Percentiles rank a stretch among this genome's conserved stretches.
Evolutionary conservation across 2,888 invertebrate genomes (phyloP).

Genomic region (Polyploca ridens): DNA sequence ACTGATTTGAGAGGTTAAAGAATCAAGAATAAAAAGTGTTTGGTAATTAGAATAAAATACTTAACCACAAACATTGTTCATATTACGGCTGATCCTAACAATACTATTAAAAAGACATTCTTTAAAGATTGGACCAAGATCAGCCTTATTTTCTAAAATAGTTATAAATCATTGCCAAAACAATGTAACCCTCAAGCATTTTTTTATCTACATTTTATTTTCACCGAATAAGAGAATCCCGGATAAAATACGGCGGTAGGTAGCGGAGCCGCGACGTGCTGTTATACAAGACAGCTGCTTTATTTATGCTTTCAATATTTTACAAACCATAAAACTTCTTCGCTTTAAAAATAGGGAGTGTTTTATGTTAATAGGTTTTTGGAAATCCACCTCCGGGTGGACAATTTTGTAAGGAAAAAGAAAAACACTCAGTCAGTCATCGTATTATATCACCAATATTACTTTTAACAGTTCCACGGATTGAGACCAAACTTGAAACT

Average conservation of each 20-base stretch:
- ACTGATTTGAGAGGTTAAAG: no score
- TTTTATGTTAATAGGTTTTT: conserved; percentile 78
- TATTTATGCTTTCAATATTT: conserved; percentile 83
- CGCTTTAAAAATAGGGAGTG: conserved; percentile 75
- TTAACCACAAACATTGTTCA: no score
- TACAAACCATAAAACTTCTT: conserved; percentile 82
- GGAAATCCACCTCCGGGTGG: conserved; percentile 40
- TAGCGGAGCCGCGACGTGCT: conserved; percentile 72
- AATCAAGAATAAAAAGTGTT: no score
- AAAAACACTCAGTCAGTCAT: no score
- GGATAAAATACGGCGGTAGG: conserved; percentile 77
- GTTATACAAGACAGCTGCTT: conserved; percentile 77
- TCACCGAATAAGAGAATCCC: conserved; percentile 73
- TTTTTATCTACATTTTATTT: conserved; percentile 73
- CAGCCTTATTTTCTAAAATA: background rate
- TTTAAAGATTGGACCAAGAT: no score
- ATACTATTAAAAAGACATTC: no score
- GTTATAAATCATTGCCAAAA: conserved; percentile 25
- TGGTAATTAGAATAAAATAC: no score
- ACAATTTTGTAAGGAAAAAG: conserved; percentile 30
- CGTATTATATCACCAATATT: no score
- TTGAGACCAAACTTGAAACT: no score
- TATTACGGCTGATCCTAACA: no score
- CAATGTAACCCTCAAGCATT: conserved; percentile 59
- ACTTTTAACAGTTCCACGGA: no score